Conservation (phyloP, 1,140 invertebrate species). For the Zelostemma sp. region DNA sequence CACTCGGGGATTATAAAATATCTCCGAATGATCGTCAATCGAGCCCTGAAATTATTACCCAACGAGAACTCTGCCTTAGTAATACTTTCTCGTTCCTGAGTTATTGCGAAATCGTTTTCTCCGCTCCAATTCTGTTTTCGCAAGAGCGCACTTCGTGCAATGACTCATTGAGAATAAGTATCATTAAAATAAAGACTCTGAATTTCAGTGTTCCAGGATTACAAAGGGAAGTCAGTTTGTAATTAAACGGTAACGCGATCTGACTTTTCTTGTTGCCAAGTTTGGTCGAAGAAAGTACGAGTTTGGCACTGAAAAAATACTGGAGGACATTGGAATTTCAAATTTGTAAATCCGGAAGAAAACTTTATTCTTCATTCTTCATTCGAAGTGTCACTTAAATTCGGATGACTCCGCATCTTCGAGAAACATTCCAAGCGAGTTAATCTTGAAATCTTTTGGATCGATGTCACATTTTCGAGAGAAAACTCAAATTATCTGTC, state of each 20-base stretch:
- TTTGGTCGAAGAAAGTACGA: too few relatives aligned
- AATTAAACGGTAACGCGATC: not conserved
- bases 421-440: too few relatives aligned
- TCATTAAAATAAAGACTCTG: slow-evolving; percentile 37
- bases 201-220: slow-evolving; percentile 27
- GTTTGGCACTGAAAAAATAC: too few relatives aligned
- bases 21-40: slow-evolving; percentile 30
- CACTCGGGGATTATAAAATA: slow-evolving; percentile 4
- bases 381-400: too few relatives aligned
- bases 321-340: too few relatives aligned
- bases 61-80: slow-evolving; percentile 33
- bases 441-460: too few relatives aligned
- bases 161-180: slow-evolving; percentile 33
- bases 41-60: slow-evolving; percentile 28
- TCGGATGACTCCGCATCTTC: too few relatives aligned
- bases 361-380: too few relatives aligned
- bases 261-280: too few relatives aligned
- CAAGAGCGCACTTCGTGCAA: slow-evolving; percentile 38
- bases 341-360: too few relatives aligned
- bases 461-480: too few relatives aligned
- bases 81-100: slow-evolving; percentile 45
- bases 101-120: slow-evolving; percentile 48
- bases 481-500: too few relatives aligned
- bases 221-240: slow-evolving; percentile 6
- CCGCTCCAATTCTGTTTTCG: slow-evolving; percentile 48